Conservation (phyloP, 2,888 invertebrate genomes). For the Drosophila phalerata region DNA sequence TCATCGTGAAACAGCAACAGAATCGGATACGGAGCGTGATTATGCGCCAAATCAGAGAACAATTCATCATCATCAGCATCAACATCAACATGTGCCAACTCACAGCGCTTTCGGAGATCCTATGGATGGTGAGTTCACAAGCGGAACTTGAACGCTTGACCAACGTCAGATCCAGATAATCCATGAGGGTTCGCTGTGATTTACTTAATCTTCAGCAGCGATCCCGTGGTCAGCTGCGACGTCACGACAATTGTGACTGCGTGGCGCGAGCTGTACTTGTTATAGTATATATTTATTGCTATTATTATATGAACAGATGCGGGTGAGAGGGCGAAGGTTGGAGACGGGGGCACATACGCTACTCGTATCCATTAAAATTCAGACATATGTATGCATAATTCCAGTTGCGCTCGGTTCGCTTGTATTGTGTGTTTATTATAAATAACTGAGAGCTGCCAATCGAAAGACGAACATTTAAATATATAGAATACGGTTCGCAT, state of each 20-base stretch:
- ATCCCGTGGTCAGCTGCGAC: slow-evolving; percentile 37
- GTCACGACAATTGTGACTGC: slow-evolving; percentile 44
- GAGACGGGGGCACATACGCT: slow-evolving; percentile 5
- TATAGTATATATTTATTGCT: slow-evolving; percentile 23
- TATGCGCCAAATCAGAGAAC: slow-evolving; percentile 64
- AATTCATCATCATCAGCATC: slow-evolving; percentile 70
- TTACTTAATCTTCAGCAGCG: slow-evolving; percentile 32
- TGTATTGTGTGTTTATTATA: slow-evolving; percentile 22
- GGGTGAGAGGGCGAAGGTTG: slow-evolving; percentile 17
- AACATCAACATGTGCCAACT: slow-evolving; percentile 85
- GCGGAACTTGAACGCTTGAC: neutral
- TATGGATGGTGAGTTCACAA: slow-evolving; percentile 74
- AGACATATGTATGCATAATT: slow-evolving; percentile 27
- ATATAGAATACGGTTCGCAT: neutral
- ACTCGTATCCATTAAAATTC: slow-evolving; percentile 28
- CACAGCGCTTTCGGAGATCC: slow-evolving; percentile 85
- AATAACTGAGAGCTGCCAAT: slow-evolving; percentile 17
- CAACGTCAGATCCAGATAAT: neutral
- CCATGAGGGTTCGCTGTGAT: slow-evolving; percentile 8
- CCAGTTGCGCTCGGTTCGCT: slow-evolving; percentile 4
- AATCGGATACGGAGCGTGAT: slow-evolving; percentile 83
- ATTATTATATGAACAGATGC: slow-evolving; percentile 16
- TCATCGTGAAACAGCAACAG: slow-evolving; percentile 72
- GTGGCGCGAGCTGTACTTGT: slow-evolving; percentile 32
- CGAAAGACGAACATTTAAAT: slow-evolving; percentile 12